phyloP scores from a whole-genome alignment of 1,140 invertebrate species.

The Tetramorium parvispinum region DNA sequence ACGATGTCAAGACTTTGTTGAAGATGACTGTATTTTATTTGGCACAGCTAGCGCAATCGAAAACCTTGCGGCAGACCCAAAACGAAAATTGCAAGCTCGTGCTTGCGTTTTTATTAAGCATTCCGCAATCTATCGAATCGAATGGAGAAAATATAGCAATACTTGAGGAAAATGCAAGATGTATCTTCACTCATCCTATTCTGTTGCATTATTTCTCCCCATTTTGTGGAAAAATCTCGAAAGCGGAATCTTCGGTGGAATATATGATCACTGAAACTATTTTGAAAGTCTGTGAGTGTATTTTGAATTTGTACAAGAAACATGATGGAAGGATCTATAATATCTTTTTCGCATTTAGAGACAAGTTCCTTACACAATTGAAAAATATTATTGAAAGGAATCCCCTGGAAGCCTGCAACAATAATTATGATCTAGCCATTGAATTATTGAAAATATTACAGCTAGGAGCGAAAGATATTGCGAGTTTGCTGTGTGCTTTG shows the following conservation, averaged over 20 bases:
- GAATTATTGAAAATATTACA: conserved; percentile 74
- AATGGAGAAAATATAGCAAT: conserved; percentile 9
- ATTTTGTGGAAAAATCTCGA: conserved; percentile 78
- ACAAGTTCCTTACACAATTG: conserved; percentile 77
- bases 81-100: conserved; percentile 70
- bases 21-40: conserved; percentile 80
- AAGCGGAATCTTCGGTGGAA: conserved; percentile 74
- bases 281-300: conserved; percentile 76
- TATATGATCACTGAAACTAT: conserved; percentile 84
- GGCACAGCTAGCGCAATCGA: conserved; percentile 71
- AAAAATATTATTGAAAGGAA: conserved; percentile 70
- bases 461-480: conserved; percentile 62
- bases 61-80: conserved; percentile 64
- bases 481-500: conserved; percentile 70
- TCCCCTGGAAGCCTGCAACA: conserved; percentile 21
- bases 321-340: conserved; percentile 22
- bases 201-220: conserved; percentile 87
- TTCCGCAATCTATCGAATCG: conserved; percentile 59
- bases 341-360: conserved; percentile 74
- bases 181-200: conserved; percentile 85
- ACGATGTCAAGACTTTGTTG: conserved; percentile 70
- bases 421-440: conserved; percentile 13
- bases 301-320: conserved; percentile 65
- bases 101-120: conserved; percentile 75
- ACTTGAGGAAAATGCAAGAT: conserved; percentile 71